Evolutionary conservation across 2,888 invertebrate species (phyloP), one percentile per base, ranked within the genome.

Genomic region (Ischnus inquisitorius): DNA sequence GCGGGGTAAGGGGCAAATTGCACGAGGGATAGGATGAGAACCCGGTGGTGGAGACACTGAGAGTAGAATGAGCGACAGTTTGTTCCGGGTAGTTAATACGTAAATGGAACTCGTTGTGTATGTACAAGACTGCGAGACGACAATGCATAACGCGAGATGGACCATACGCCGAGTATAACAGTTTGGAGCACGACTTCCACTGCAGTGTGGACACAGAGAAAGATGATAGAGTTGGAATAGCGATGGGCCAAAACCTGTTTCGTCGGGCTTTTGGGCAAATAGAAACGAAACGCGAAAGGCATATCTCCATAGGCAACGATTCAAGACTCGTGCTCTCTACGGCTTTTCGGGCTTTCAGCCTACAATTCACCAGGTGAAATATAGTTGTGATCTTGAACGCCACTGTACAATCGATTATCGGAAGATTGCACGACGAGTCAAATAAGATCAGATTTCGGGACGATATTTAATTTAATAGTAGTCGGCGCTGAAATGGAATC

Each of bases 51-150:
- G 22, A 19, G 12, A 67, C 65, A 1, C 14, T 6, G 64, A 16
- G 64, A 43, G 34, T 48, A 51, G 65, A 65, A 39, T 65, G 65
- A 75, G 39, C 60, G 54, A 64, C n/a, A 16, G 16, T 16, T 51
- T 6, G 19, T 54, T 54, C 22, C 54, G 19, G 19, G 19, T 22
- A 54, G 54, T 19, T 51, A 19, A 51, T 51, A 51, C 19, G 10
- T 19, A 19, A 51, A 51, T 51, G 51, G 51, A 54, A 54, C 22
- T 22, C 34, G 34, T 34, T 54, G 54, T 54, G 54, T 22, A 22
- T 12, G 43, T 3, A 46, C 3, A 12, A 46, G 43, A 46, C 14
- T n/a, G n/a, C 39, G 43, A 46, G 43, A 46, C 14, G 12, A 8
- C 34, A 34, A 5, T 34, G 34, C 8, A 34, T 34, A 34, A 34